Conservation (phyloP, 2,888 invertebrate genomes). For the Nycteola revayana region DNA sequence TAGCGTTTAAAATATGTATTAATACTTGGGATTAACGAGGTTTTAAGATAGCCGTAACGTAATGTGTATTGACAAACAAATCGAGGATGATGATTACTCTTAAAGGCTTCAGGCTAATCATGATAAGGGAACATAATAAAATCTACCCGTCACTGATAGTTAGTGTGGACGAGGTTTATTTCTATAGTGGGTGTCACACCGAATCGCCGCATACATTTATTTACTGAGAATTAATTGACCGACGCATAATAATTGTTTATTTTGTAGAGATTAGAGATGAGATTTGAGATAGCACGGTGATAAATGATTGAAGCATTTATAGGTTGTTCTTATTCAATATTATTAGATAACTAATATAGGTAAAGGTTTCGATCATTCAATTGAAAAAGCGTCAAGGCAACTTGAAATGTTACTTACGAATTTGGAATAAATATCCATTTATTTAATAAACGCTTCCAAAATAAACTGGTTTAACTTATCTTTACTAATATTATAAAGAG, state of each 20-base stretch:
- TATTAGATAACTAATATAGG: too few relatives aligned
- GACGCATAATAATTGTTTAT: conserved; percentile 18
- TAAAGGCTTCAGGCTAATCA: conserved; percentile 19
- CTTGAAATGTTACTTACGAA: too few relatives aligned
- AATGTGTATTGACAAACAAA: conserved; percentile 14
- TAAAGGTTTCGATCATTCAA: too few relatives aligned
- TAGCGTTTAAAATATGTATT: too few relatives aligned
- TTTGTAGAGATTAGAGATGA: conserved; percentile 21
- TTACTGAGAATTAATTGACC: conserved; percentile 28
- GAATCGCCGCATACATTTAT: conserved; percentile 30
- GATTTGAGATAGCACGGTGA: conserved; percentile 18
- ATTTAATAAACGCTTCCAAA: too few relatives aligned
- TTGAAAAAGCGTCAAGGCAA: too few relatives aligned
- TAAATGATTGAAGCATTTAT: conserved; percentile 12
- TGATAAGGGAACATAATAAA: conserved; percentile 27
- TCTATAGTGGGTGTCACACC: conserved; percentile 31
- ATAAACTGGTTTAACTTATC: too few relatives aligned
- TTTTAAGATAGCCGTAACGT: conserved; percentile 4
- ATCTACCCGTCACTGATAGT: conserved; percentile 21
- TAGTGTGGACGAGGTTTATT: conserved; percentile 27
- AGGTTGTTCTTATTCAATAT: too few relatives aligned
- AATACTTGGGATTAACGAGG: too few relatives aligned
- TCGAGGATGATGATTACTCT: conserved; percentile 25
- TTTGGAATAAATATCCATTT: too few relatives aligned
- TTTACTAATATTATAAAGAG: too few relatives aligned